Conservation (phyloP, 2,113 vertebrate species). For the Globicephala melas region DNA sequence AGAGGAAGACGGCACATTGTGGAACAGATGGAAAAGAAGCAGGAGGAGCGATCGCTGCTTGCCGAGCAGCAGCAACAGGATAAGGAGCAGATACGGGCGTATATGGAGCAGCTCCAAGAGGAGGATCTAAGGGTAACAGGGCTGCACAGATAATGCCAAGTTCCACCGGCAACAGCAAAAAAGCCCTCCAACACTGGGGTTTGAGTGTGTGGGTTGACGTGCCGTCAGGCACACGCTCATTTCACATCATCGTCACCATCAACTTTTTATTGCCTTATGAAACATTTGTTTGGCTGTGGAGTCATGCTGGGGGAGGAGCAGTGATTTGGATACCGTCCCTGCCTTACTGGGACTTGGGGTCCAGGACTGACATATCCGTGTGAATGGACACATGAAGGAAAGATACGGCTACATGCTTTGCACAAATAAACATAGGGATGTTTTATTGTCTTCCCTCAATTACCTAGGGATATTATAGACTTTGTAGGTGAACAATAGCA, state of each 20-base stretch:
- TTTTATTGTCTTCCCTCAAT: background rate
- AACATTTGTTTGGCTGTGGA: background rate
- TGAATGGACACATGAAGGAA: slow-evolving; percentile 26
- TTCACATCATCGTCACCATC: background rate
- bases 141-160: background rate
- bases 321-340: background rate
- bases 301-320: background rate
- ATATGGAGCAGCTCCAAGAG: slow-evolving; percentile 83
- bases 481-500: background rate
- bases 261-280: background rate
- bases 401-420: background rate
- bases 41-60: slow-evolving; percentile 80
- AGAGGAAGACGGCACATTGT: slow-evolving; percentile 87
- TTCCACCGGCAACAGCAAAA: background rate
- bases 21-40: slow-evolving; percentile 86
- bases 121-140: slow-evolving; percentile 86
- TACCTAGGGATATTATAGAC: background rate
- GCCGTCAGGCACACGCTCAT: background rate
- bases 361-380: background rate
- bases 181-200: background rate
- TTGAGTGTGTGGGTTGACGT: background rate
- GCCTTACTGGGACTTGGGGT: background rate
- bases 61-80: slow-evolving; percentile 85
- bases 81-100: slow-evolving; percentile 81
- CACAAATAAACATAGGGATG: background rate